Evolutionary conservation across 2,797 vertebrate genomes (phyloP).

Genomic region (Thunnus albacares): DNA sequence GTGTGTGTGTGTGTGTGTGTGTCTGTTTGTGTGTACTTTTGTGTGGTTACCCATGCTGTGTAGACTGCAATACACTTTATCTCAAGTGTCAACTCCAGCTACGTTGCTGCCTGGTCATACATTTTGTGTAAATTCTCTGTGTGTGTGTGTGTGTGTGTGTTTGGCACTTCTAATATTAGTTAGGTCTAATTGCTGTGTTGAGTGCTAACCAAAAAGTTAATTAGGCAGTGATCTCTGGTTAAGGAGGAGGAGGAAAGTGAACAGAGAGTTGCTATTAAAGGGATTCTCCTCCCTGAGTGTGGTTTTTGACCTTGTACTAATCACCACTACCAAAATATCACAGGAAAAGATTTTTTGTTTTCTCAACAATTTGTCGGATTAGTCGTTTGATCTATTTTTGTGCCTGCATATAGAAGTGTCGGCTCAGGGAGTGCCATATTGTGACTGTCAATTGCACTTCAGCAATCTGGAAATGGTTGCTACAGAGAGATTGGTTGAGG

Average conservation of each 20-base stretch:
- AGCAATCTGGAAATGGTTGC: slow-evolving; percentile 33
- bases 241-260: slow-evolving; percentile 35
- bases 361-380: slow-evolving; percentile 4
- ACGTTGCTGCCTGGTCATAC: slow-evolving; percentile 18
- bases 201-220: slow-evolving; percentile 61
- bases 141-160: neutral
- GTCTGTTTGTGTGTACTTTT: slow-evolving; percentile 14
- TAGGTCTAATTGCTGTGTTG: slow-evolving; percentile 64
- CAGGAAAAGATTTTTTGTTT: neutral
- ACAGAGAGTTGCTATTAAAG: slow-evolving; percentile 38
- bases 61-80: slow-evolving; percentile 30
- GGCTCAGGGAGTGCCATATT: slow-evolving; percentile 16
- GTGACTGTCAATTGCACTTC: slow-evolving; percentile 12
- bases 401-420: neutral
- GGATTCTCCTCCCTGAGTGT: slow-evolving; percentile 12
- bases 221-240: slow-evolving; percentile 57
- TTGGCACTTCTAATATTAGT: slow-evolving; percentile 63
- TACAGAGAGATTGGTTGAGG: neutral
- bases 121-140: slow-evolving; percentile 28
- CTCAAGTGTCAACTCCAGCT: slow-evolving; percentile 26
- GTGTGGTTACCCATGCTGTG: neutral
- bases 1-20: slow-evolving; percentile 8
- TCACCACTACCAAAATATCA: slow-evolving; percentile 16
- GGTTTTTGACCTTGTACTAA: slow-evolving; percentile 16
- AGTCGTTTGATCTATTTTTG: slow-evolving; percentile 30